A percentile compares a stretch with the other conserved stretches of the same genome.
phyloP scores from a whole-genome alignment of 2,888 invertebrate species.

The Parthenolecanium corni region DNA sequence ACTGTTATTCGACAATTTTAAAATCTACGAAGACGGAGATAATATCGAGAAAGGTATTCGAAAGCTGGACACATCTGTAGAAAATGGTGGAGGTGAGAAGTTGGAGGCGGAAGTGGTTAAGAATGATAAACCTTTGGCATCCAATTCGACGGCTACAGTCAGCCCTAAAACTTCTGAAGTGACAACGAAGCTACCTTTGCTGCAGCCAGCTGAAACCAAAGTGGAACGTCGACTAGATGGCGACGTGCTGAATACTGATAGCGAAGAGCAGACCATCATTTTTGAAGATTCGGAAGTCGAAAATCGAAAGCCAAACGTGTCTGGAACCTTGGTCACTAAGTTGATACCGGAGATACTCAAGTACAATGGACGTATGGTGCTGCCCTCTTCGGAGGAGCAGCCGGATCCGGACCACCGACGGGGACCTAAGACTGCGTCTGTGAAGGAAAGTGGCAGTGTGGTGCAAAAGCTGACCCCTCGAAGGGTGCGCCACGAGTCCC shows the following conservation, averaged over 20 bases:
- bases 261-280: conserved; percentile 1
- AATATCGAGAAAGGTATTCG: conserved; percentile 20
- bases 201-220: background rate
- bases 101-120: background rate
- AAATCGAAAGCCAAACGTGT: background rate
- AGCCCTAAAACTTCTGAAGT: background rate
- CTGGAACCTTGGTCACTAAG: conserved; percentile 6
- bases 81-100: conserved; percentile 1
- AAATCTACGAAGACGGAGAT: background rate
- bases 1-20: background rate
- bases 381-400: conserved; percentile 5
- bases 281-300: conserved; percentile 10
- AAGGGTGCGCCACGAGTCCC: background rate
- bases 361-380: conserved; percentile 15
- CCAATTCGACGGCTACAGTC: background rate
- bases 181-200: background rate
- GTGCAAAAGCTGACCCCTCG: conserved; percentile 3
- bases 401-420: background rate
- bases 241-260: background rate
- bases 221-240: background rate
- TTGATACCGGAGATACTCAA: conserved; percentile 25
- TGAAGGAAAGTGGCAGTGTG: background rate
- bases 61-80: conserved; percentile 7
- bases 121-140: background rate
- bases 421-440: background rate